Percentiles rank a stretch among this genome's conserved stretches.
These are phyloP conservation scores for Rallus limicola DNA, from an alignment of 2,113 vertebrate species.

Conservation along the genomic window DNA sequence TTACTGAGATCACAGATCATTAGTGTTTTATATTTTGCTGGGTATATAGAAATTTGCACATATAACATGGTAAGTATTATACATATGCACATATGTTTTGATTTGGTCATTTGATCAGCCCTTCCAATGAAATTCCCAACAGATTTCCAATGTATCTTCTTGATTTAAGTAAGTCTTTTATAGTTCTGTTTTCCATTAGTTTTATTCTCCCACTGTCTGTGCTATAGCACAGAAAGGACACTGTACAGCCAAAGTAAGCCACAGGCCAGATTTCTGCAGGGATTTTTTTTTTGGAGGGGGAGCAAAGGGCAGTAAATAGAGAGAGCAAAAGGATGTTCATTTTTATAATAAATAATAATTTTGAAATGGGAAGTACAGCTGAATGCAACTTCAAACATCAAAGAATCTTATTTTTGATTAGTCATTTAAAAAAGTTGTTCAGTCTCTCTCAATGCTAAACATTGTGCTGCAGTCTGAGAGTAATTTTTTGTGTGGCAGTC, in stretches of 20 bases:
- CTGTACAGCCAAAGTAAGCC: background rate
- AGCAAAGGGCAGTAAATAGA: background rate
- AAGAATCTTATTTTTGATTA: background rate
- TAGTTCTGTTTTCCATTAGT: conserved; percentile 46
- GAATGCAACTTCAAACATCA: background rate
- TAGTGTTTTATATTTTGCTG: background rate
- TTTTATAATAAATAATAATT: background rate
- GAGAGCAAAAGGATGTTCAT: background rate
- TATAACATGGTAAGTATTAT: conserved; percentile 50
- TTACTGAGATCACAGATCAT: background rate
- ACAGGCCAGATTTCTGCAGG: conserved; percentile 29
- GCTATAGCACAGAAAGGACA: conserved; percentile 53
- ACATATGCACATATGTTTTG: conserved; percentile 41
- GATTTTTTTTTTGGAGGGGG: background rate
- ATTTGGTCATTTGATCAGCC: conserved; percentile 53
- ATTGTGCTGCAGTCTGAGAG: background rate
- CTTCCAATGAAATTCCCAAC: conserved; percentile 42
- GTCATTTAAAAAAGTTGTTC: background rate
- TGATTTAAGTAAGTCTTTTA: conserved; percentile 55
- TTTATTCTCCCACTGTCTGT: conserved; percentile 48
- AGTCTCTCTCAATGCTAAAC: background rate
- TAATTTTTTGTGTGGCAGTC: background rate
- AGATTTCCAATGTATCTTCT: conserved; percentile 58
- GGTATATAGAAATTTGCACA: conserved; percentile 15
- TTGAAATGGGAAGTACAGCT: background rate